Percentiles rank a stretch among this genome's conserved stretches.
Conservation (phyloP, 2,113 vertebrate genomes). For the Trichomycterus rosablanca region DNA sequence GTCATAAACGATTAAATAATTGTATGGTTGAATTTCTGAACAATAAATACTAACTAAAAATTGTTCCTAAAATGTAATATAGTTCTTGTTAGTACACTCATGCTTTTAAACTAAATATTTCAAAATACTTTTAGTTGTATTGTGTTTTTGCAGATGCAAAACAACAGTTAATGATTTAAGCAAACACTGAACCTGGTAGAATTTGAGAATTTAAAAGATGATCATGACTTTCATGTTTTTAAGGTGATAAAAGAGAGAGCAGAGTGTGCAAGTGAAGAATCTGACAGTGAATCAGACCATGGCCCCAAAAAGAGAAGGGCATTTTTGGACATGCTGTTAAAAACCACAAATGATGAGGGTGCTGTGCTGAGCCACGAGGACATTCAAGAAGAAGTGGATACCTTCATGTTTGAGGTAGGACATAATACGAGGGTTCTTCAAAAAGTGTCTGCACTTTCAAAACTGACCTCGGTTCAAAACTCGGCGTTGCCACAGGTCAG, state of each 20-base stretch:
- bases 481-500: no score
- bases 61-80: no score
- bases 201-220: not conserved
- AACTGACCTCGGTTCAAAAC: no score
- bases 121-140: no score
- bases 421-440: no score
- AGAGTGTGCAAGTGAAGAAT: slow-evolving; percentile 25
- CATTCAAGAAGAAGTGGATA: slow-evolving; percentile 82
- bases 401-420: slow-evolving; percentile 87
- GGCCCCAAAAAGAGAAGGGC: slow-evolving; percentile 56
- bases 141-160: no score
- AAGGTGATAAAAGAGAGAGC: slow-evolving; percentile 75
- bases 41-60: no score
- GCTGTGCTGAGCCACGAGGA: slow-evolving; percentile 64
- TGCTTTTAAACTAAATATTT: no score
- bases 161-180: not conserved
- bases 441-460: no score
- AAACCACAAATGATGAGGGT: slow-evolving; percentile 68
- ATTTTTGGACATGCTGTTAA: slow-evolving; percentile 79
- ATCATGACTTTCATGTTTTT: slow-evolving; percentile 3
- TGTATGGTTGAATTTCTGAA: no score
- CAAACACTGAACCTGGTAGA: not conserved
- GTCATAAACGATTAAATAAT: no score
- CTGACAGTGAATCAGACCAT: slow-evolving; percentile 23
- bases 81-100: no score